Evolutionary conservation across 2,888 invertebrate genomes (phyloP), one percentile per base, ranked within the genome.

Genomic region (Urechis unicinctus): DNA sequence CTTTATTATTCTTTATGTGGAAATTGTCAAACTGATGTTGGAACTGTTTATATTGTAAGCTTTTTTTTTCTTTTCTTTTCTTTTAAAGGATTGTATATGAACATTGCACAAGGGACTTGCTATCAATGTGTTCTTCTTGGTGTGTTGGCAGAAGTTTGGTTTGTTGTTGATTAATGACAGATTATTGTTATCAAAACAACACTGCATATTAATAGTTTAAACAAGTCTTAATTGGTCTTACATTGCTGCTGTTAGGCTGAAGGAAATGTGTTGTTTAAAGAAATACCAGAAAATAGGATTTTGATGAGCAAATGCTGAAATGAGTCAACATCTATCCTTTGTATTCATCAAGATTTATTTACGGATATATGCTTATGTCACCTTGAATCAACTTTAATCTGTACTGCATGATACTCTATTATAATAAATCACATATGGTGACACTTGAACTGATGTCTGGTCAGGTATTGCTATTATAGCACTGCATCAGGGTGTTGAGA

Each of bases 211-310:
- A n/a, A n/a, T n/a, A n/a, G n/a, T n/a, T n/a, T n/a, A n/a, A n/a
- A n/a, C n/a, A n/a, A n/a, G n/a, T n/a, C n/a, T n/a, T n/a, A n/a
- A n/a, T n/a, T n/a, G n/a, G n/a, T n/a, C n/a, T n/a, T n/a, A n/a
- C n/a, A n/a, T n/a, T 36, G 41, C 41, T 36, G 9, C 41, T 13
- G 13, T 36, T 36, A 36, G 9, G 9, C 41, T 36, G 41, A 36
- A 36, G 13, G 41, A 36, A 13, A 36, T 13, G 28, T 48, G 24
- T 48, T 13, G 9, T 21, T 25, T 48, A 6, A 9, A 9, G 25
- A 28, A 26, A 26, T 24, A 25, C 28, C 82, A 90, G 88, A 85
- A 48, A 92, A 92, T 79, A 82, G 89, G 79, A 85, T 89, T 64
- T 90, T 94, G 79, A 83, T 95, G 61, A 84, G 88, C 67, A 87